Evolutionary conservation across 2,113 vertebrate genomes (phyloP).

Genomic region (Paracanthobrama guichenoti): DNA sequence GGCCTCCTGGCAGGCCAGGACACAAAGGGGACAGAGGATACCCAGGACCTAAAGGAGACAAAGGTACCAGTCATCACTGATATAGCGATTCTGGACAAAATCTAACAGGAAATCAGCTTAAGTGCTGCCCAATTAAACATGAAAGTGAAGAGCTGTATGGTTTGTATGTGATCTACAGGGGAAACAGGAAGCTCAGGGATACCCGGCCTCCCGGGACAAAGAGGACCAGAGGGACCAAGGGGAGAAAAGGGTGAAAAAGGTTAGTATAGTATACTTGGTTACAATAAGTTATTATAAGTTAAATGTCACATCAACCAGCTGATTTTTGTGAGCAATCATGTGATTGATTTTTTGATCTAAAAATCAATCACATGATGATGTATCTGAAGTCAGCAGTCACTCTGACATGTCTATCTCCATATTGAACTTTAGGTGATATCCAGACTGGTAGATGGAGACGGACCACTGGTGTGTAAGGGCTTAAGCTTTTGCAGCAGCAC

Average conservation of each 20-base stretch:
- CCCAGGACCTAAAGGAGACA: slow-evolving; percentile 87
- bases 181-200: slow-evolving; percentile 46
- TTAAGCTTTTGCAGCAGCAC: not conserved
- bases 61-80: slow-evolving; percentile 49
- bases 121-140: not conserved
- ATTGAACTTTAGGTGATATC: slow-evolving; percentile 44
- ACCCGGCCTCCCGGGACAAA: slow-evolving; percentile 44
- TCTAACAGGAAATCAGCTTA: not conserved
- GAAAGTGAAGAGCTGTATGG: not conserved
- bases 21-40: slow-evolving; percentile 85
- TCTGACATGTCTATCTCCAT: not conserved
- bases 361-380: not conserved
- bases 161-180: slow-evolving; percentile 37
- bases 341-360: too few relatives aligned
- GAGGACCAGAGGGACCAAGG: slow-evolving; percentile 50
- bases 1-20: slow-evolving; percentile 78
- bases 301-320: not conserved
- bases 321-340: too few relatives aligned
- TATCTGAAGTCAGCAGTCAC: not conserved
- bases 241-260: slow-evolving; percentile 56
- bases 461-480: slow-evolving; percentile 42
- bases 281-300: too few relatives aligned
- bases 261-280: not conserved
- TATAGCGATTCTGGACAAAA: not conserved
- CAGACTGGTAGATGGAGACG: slow-evolving; percentile 39